Percentiles rank a stretch among this genome's conserved stretches.
Conservation (phyloP, 2,888 invertebrate genomes). For the Trachelus stipa region DNA sequence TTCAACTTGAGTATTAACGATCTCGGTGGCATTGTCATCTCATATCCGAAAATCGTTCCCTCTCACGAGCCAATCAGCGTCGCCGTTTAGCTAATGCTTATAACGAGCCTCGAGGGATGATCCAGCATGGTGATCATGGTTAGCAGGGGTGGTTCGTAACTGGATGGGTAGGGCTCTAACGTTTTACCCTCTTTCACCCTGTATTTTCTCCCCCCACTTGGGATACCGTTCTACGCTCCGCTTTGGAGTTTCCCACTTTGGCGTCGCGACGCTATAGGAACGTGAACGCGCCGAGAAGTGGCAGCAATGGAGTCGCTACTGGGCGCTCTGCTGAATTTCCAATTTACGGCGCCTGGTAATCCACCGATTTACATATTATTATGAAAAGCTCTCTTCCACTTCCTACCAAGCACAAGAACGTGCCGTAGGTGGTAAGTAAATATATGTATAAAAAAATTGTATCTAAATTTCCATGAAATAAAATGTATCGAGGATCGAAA, state of each 20-base stretch:
- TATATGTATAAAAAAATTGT: background rate
- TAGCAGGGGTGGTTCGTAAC: conserved; percentile 29
- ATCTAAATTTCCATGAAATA: background rate
- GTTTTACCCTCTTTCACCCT: conserved; percentile 24
- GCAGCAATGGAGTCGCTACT: background rate
- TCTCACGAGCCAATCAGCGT: conserved; percentile 44
- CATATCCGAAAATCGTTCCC: background rate
- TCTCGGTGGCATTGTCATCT: background rate
- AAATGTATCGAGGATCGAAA: conserved; percentile 10
- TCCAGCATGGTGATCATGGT: conserved; percentile 29
- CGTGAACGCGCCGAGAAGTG: background rate
- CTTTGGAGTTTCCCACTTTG: background rate
- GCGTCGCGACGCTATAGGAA: background rate
- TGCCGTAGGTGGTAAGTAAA: background rate
- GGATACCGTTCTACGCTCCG: background rate
- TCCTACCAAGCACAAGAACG: background rate
- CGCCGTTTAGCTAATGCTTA: conserved; percentile 52
- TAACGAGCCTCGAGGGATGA: conserved; percentile 50
- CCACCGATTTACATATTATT: conserved; percentile 56
- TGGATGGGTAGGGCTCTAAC: conserved; percentile 24
- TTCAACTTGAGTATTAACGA: background rate
- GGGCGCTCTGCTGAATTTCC: conserved; percentile 29
- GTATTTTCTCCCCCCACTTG: conserved; percentile 20
- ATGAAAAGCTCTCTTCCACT: conserved; percentile 37
- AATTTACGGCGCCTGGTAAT: conserved; percentile 51